These are phyloP conservation scores for Dicaeum eximium DNA, from an alignment of 2,113 vertebrate species.

Conservation along the genomic window DNA sequence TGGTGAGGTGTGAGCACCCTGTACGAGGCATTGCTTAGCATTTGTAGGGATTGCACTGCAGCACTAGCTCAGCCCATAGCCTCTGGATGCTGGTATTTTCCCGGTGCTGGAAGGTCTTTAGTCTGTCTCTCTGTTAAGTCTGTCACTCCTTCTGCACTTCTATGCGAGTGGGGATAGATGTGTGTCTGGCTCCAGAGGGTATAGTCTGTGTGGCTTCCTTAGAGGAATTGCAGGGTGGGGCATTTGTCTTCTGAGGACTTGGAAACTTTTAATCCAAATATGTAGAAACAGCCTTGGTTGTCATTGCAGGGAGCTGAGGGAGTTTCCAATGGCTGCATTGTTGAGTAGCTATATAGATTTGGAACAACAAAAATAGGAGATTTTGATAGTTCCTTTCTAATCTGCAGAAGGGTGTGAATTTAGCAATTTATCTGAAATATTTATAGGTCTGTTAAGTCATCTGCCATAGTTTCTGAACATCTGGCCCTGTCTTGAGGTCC, in stretches of 20 bases:
- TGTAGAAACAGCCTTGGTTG: background rate
- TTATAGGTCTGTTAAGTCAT: background rate
- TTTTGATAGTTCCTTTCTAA: background rate
- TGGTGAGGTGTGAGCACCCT: background rate
- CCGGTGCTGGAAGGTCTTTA: background rate
- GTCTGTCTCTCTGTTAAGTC: background rate
- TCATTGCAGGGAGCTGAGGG: background rate
- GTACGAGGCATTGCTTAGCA: no score
- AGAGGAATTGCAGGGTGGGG: background rate
- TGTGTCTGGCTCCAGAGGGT: background rate
- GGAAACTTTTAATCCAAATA: background rate
- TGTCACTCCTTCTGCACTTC: background rate
- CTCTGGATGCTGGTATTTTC: background rate
- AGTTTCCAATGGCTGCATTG: background rate
- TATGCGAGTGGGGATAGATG: background rate
- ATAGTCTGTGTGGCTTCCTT: background rate
- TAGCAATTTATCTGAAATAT: background rate
- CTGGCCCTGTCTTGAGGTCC: background rate
- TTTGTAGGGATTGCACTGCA: background rate
- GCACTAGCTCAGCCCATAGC: background rate
- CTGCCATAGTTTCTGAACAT: background rate
- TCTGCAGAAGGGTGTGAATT: background rate
- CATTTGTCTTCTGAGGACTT: background rate
- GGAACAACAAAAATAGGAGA: background rate
- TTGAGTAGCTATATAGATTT: background rate